Evolutionary conservation across 2,888 invertebrate species (phyloP).

Genomic region (Ochropleura leucogaster): DNA sequence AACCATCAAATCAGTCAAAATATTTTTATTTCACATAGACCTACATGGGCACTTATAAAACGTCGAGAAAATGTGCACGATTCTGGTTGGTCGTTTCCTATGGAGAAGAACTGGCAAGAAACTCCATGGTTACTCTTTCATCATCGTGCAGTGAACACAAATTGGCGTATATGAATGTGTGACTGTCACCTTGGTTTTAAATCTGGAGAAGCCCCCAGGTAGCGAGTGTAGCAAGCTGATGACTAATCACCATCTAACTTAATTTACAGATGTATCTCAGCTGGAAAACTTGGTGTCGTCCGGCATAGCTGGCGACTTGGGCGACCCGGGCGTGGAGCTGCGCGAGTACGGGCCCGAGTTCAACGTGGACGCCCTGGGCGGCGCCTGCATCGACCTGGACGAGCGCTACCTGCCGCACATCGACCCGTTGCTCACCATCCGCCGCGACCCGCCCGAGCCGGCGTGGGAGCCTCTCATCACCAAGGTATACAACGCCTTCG

Average conservation of each 20-base stretch:
- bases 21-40: too few relatives aligned
- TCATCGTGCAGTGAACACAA: background rate
- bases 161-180: background rate
- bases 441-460: background rate
- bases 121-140: too few relatives aligned
- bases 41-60: too few relatives aligned
- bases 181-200: background rate
- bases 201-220: background rate
- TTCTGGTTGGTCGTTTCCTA: too few relatives aligned
- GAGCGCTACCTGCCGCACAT: constrained; percentile 83
- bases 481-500: constrained; percentile 73
- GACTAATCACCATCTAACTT: background rate
- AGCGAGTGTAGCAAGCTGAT: background rate
- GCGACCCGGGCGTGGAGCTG: constrained; percentile 47
- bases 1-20: background rate
- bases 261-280: constrained; percentile 20
- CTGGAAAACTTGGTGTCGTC: background rate
- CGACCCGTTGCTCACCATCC: constrained; percentile 80
- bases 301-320: background rate
- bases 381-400: constrained; percentile 72
- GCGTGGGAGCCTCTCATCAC: constrained; percentile 79
- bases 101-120: too few relatives aligned
- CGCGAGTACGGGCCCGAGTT: constrained; percentile 84
- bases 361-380: constrained; percentile 55
- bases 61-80: too few relatives aligned